Base-by-base conservation (phyloP, 2,113 vertebrate genomes). In the Laticauda colubrina region DNA sequence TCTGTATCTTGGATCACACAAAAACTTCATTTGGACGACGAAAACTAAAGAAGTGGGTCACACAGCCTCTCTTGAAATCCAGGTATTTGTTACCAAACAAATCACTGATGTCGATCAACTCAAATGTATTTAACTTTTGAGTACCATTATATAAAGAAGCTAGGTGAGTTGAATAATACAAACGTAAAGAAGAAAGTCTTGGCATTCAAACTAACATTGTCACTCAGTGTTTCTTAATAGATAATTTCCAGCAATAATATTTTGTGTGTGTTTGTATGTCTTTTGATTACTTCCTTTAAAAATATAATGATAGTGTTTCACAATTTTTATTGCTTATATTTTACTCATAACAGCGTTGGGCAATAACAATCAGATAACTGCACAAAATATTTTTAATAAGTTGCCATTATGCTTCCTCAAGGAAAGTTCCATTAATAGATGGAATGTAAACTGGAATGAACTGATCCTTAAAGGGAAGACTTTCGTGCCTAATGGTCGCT, bases 1-100 rank as follows among this genome's bases (percentile, higher is more conserved):
- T 99, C 88, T 99, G 99, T 99, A 98, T 99, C 93, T 96, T 99
- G 97, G 98, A 99, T 97, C 99, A 99, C 95, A 99, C 98, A 21
- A 98, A 95, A 96, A 99, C 99, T 88, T 94, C 97, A 0, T 99
- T 99, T 98, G 99, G 99, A 26, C 98, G 97, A 96, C 97, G 99
- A 59, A 97, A 97, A 93, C 95, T 99, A 95, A 99, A 98, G 97
- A 99, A 99, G 93, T 99, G 99, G 99, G 98, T 99, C 94, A 98
- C 97, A 51, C 99, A 98, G 87, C 99, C 99, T 0, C 98, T 99
- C 59, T 98, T 98, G 94, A 98, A 98, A 92, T 89, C 96, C 88
- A 98, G 97, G 99, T 99, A 97, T 87, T 90, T 90, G 53, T 64
- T 93, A 90, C 7, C 14, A 98, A 93, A 34, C 0, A 69, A 23